These are phyloP conservation scores for Arenaria interpres DNA, from an alignment of 2,113 vertebrate genomes.

Conservation along the genomic window DNA sequence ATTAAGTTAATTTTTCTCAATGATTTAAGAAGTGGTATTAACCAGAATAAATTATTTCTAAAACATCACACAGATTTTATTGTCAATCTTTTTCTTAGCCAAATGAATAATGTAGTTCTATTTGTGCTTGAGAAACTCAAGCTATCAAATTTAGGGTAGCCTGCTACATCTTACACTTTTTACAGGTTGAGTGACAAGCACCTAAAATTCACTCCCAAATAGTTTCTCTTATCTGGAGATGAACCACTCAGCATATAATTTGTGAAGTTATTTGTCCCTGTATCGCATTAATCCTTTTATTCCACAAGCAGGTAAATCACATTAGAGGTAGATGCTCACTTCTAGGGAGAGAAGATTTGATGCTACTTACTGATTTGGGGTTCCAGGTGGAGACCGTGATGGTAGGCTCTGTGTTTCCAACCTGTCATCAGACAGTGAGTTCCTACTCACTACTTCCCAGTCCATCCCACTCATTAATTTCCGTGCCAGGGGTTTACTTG, in stretches of 20 bases:
- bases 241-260: neutral
- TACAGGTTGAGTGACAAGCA: neutral
- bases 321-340: neutral
- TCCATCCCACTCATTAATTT: conserved; percentile 89
- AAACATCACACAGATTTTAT: neutral
- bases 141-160: neutral
- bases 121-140: neutral
- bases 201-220: neutral
- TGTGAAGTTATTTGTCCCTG: neutral
- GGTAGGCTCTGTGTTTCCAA: conserved; percentile 97
- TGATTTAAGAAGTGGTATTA: neutral
- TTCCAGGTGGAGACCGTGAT: conserved; percentile 95
- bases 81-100: neutral
- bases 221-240: neutral
- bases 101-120: neutral
- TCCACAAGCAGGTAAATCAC: neutral
- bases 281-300: neutral
- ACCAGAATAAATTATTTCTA: neutral
- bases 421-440: conserved; percentile 92
- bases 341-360: neutral
- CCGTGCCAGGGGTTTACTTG: conserved; percentile 92
- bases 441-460: conserved; percentile 96
- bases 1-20: neutral
- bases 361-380: conserved; percentile 92
- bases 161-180: neutral